Evolutionary conservation across 2,888 invertebrate species (phyloP).

Genomic region (Kryphioiulus occultus): DNA sequence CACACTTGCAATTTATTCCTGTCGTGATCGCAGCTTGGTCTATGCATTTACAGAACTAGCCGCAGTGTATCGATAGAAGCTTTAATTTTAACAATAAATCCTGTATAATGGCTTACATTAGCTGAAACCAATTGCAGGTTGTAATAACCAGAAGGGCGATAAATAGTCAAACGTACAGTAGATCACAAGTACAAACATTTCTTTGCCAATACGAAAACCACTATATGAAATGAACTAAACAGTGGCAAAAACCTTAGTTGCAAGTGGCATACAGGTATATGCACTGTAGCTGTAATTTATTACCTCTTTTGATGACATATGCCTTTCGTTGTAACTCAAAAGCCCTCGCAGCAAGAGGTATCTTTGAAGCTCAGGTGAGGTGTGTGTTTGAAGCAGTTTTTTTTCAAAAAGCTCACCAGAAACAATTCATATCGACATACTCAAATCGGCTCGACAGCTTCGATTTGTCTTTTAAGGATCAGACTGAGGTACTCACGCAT

Average conservation of each 20-base stretch:
- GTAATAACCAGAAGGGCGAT: not conserved
- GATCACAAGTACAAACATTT: too few relatives aligned
- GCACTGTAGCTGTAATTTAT: too few relatives aligned
- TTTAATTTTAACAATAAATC: conserved; percentile 1
- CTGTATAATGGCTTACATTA: not conserved
- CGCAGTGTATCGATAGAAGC: not conserved
- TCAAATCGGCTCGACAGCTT: not conserved
- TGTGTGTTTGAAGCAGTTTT: not conserved
- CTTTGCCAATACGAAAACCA: too few relatives aligned
- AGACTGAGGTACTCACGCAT: not conserved
- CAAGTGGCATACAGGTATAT: too few relatives aligned
- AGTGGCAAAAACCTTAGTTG: too few relatives aligned
- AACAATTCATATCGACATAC: not conserved
- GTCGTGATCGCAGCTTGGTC: not conserved
- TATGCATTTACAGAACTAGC: not conserved
- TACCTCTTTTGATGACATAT: too few relatives aligned
- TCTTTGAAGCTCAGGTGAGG: not conserved
- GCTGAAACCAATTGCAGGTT: not conserved
- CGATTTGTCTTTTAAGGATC: not conserved
- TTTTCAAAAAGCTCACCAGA: not conserved
- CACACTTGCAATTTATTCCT: not conserved
- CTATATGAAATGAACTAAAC: too few relatives aligned
- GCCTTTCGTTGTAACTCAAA: too few relatives aligned
- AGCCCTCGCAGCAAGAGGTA: not conserved
- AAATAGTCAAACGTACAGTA: not conserved